Percentiles rank a stretch among this genome's conserved stretches.
Evolutionary conservation across 2,113 vertebrate genomes (phyloP).

Genomic region (Sisor rabdophorus): DNA sequence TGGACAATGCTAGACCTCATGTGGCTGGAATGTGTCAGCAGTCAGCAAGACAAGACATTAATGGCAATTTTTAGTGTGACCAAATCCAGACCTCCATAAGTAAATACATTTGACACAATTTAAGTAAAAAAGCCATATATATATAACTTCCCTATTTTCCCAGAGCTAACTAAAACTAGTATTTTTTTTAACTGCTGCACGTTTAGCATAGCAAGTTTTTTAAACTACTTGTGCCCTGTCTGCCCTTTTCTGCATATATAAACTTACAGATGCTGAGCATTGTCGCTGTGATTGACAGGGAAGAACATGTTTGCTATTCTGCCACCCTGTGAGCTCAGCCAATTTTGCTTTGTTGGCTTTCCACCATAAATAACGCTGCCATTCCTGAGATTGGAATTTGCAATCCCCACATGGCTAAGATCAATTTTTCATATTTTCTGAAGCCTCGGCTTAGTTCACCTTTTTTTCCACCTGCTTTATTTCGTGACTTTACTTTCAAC

Average conservation of each 20-base stretch:
- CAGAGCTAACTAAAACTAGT: background rate
- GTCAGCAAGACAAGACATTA: no score
- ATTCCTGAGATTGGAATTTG: background rate
- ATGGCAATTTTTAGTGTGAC: no score
- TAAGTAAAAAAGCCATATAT: no score
- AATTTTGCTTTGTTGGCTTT: background rate
- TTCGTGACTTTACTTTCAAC: background rate
- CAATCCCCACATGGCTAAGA: background rate
- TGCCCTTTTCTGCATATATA: background rate
- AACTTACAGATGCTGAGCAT: background rate
- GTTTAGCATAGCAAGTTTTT: background rate
- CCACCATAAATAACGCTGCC: background rate
- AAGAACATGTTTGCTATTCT: background rate
- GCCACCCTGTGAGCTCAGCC: background rate
- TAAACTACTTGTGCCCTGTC: background rate
- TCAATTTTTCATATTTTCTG: background rate
- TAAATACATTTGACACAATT: no score
- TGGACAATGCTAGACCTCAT: no score
- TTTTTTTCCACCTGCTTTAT: background rate
- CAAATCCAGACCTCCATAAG: no score
- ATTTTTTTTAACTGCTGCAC: background rate
- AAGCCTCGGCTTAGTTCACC: background rate
- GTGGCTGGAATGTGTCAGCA: no score
- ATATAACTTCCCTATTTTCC: background rate
- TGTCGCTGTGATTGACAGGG: slow-evolving; percentile 1